Evolutionary conservation across 2,888 invertebrate species (phyloP), one percentile per base, ranked within the genome.

Genomic region (Nipponacmea schrenckii): DNA sequence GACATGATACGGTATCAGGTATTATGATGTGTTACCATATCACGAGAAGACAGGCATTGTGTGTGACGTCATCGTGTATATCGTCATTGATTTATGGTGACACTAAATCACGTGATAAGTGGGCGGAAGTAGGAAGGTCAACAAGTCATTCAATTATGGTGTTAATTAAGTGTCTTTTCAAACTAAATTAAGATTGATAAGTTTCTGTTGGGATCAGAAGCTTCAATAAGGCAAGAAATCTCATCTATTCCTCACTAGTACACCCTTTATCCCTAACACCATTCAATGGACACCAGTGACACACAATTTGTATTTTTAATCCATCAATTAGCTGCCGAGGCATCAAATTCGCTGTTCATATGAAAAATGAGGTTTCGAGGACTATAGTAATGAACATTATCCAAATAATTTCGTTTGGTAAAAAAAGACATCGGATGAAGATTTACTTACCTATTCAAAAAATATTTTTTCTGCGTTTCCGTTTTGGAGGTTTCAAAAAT

Each of bases 131-230:
- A 24, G 56, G 56, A 24, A 56, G 56, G 56, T 56, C 56, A 56
- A 20, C 56, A 56, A 56, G 56, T 56, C 56, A 56, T 20, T 56
- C 56, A 56, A 24, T 56, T 56, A 24, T 56, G 56, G 56, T 24
- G 56, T 56, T 56, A 56, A 56, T 56, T 56, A 56, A 56, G 56
- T 56, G 56, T 56, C 56, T 56, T 56, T 56, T 24, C 10, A 39
- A 39, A 56, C 56, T 56, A 24, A 56, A 56, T 56, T 56, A 24
- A 56, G 56, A 56, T 56, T 56, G 56, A 56, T 56, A 56, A 56
- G 20, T 39, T 39, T 39, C 8, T 39, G 39, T 39, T 5, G 39
- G 39, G 7, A 8, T 56, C 56, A 24, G 24, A 10, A 20, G 24
- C 56, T 56, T 56, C 20, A 24, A 56, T 56, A 56, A 20, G 24